These are phyloP conservation scores for Unio pictorum DNA, from an alignment of 2,888 invertebrate genomes.

Conservation along the genomic window DNA sequence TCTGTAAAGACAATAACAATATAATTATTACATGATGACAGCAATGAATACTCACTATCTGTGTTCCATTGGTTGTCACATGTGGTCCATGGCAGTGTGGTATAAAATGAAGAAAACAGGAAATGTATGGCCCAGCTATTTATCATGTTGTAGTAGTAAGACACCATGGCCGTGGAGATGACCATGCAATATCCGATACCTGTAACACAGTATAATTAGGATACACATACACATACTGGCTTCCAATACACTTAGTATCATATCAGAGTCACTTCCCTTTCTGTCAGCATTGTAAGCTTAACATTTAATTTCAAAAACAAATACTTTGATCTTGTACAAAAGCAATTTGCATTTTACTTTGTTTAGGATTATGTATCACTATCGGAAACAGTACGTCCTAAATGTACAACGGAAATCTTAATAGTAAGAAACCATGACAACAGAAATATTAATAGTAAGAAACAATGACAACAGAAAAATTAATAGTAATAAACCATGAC, in stretches of 20 bases:
- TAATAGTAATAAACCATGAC: too few relatives aligned
- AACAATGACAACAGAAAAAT: too few relatives aligned
- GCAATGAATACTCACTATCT: slow-evolving; percentile 38
- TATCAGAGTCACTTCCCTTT: background rate
- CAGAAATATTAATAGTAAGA: too few relatives aligned
- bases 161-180: slow-evolving; percentile 58
- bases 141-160: slow-evolving; percentile 69
- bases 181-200: slow-evolving; percentile 70
- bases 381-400: too few relatives aligned
- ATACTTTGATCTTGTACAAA: too few relatives aligned
- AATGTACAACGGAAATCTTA: too few relatives aligned
- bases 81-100: slow-evolving; percentile 65
- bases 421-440: too few relatives aligned
- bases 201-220: slow-evolving; percentile 20
- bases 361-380: too few relatives aligned
- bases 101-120: slow-evolving; percentile 65
- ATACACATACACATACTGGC: background rate
- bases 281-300: too few relatives aligned
- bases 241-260: background rate
- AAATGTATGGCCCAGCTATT: slow-evolving; percentile 69
- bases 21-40: background rate
- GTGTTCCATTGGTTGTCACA: slow-evolving; percentile 68
- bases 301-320: too few relatives aligned
- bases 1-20: too few relatives aligned
- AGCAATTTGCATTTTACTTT: too few relatives aligned